A percentile compares a stretch with the other conserved stretches of the same genome.
These are phyloP conservation scores for Leptoclinus maculatus DNA, from an alignment of 2,797 vertebrate species.

Conservation along the genomic window DNA sequence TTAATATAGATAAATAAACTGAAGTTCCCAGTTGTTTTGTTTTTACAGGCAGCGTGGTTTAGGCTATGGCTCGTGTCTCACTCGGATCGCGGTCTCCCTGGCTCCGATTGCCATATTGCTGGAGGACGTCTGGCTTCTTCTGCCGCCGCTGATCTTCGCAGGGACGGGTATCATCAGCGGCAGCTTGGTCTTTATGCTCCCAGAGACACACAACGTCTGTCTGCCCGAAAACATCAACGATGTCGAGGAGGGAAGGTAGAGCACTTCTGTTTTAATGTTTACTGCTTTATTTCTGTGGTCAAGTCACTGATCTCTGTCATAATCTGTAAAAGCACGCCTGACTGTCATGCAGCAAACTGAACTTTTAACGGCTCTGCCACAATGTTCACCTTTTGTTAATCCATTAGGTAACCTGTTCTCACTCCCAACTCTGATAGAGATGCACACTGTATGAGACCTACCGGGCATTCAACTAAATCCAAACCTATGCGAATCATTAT, in stretches of 20 bases:
- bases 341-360: background rate
- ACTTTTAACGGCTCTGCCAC: background rate
- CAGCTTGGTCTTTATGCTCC: slow-evolving; percentile 72
- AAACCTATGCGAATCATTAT: too few relatives aligned
- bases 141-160: slow-evolving; percentile 72
- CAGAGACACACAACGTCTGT: slow-evolving; percentile 69
- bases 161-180: slow-evolving; percentile 68
- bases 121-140: slow-evolving; percentile 71
- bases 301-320: background rate
- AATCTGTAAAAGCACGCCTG: background rate
- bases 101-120: slow-evolving; percentile 76
- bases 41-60: slow-evolving; percentile 5
- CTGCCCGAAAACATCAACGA: slow-evolving; percentile 71
- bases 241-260: slow-evolving; percentile 70
- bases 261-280: background rate
- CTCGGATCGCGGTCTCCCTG: slow-evolving; percentile 74
- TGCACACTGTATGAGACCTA: too few relatives aligned
- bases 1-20: too few relatives aligned
- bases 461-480: too few relatives aligned
- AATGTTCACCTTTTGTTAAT: background rate
- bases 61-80: slow-evolving; percentile 75
- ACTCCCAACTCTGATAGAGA: too few relatives aligned
- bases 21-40: too few relatives aligned
- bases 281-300: too few relatives aligned
- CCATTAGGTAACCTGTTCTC: too few relatives aligned